Conservation (phyloP, 2,888 invertebrate genomes). For the Morinoia aosen region DNA sequence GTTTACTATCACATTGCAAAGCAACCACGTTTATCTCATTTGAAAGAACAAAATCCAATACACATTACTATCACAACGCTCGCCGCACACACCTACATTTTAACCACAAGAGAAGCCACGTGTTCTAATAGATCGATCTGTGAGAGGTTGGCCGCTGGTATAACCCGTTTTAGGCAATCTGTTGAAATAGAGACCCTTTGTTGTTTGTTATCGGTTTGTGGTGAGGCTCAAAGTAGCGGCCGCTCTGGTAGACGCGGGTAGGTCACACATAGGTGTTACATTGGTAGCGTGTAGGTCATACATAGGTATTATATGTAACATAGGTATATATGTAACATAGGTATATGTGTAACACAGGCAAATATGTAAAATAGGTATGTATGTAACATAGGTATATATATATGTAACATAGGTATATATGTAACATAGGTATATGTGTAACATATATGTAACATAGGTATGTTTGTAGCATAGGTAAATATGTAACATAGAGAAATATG, state of each 20-base stretch:
- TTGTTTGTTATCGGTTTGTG: background rate
- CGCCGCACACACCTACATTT: background rate
- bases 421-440: too few species aligned
- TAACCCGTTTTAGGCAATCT: background rate
- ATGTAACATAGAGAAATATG: too few species aligned
- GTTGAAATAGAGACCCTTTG: background rate
- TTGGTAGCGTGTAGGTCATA: background rate
- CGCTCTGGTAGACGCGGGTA: background rate
- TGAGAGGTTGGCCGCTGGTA: background rate
- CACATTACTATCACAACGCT: background rate
- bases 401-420: too few species aligned
- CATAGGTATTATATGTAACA: too few species aligned
- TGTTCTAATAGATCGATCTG: background rate
- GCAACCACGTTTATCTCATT: background rate
- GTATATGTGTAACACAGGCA: too few species aligned
- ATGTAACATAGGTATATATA: too few species aligned
- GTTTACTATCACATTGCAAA: background rate
- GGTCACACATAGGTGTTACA: background rate
- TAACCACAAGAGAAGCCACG: background rate
- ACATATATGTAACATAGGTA: too few species aligned
- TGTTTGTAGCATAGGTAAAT: too few species aligned
- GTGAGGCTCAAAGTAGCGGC: background rate
- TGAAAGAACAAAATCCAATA: background rate
- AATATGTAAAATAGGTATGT: too few species aligned
- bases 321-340: too few species aligned